Evolutionary conservation across 1,140 invertebrate genomes (phyloP), one percentile per base, ranked within the genome.

Genomic region (Penaeus vannamei): DNA sequence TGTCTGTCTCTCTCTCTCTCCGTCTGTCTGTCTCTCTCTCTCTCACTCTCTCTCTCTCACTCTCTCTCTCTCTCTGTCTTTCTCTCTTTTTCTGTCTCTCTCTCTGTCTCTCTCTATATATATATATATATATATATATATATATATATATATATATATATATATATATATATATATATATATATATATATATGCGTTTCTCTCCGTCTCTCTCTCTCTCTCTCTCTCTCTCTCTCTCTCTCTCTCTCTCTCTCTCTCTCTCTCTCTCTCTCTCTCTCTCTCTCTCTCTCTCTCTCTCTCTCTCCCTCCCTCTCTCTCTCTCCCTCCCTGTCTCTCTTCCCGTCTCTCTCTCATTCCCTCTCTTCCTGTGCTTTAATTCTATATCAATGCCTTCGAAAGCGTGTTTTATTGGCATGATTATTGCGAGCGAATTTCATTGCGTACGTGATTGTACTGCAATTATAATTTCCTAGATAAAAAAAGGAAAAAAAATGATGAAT

Each of bases 251-350:
- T 66, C 72, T 23, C 62, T 64, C 2, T 36, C 17, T 19, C 5
- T 36, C 32, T 36, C 69, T 76, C 69, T 32, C 69, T 76, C 69
- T 76, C 83, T 84, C 83, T 84, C 46, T 59, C 60, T 42, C 60
- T 23, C 84, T 59, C 84, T 85, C 84, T 42, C 83, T 59, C 32
- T 84, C 32, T 84, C 83, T 59, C 83, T 84, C 83, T 79, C 46
- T 53, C 84, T 77, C 72, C 26, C 72, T 77, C 72, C 26, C 72
- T 77, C 72, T 77, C 72, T 77, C 72, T 77, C 72, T 77, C 72
- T 77, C 72, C 26, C 72, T 77, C 72, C 26, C 72, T 77, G 14
- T 20, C 72, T 77, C 72, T 20, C 72, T 77, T n/a, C 10, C 72
- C 26, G 0, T 20, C 72, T 20, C 72, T 20, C 72, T 20, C 72